These are phyloP conservation scores for Dicroscelio sp. DNA, from an alignment of 2,888 invertebrate genomes.

Conservation along the genomic window DNA sequence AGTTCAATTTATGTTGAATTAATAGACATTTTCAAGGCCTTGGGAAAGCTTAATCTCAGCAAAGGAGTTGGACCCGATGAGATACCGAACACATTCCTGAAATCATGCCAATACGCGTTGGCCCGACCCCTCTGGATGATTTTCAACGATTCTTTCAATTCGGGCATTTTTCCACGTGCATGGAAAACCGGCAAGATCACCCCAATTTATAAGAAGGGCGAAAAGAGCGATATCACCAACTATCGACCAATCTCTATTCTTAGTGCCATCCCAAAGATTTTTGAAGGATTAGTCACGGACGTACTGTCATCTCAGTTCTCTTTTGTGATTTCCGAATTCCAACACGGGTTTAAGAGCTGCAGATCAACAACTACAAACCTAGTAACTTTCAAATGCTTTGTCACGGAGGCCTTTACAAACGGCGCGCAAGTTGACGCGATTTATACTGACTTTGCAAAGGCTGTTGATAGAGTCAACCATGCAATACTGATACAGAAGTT, in stretches of 20 bases:
- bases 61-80: background rate
- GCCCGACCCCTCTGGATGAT: background rate
- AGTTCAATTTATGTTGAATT: background rate
- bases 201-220: background rate
- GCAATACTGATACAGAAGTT: slow-evolving; percentile 43
- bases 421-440: background rate
- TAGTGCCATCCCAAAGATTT: slow-evolving; percentile 13
- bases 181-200: background rate
- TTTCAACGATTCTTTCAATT: background rate
- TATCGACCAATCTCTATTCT: too few species aligned
- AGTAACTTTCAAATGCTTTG: background rate
- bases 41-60: background rate
- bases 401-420: background rate
- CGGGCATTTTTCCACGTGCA: background rate
- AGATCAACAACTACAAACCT: background rate
- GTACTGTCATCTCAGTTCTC: background rate
- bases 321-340: background rate
- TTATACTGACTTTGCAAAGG: background rate
- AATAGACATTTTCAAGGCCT: background rate
- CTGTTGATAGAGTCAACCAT: slow-evolving; percentile 48
- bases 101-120: background rate
- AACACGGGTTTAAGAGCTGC: background rate
- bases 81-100: background rate
- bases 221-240: background rate
- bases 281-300: background rate